Evolutionary conservation across 1,140 invertebrate species (phyloP).

Genomic region (Drosophila setifemur): DNA sequence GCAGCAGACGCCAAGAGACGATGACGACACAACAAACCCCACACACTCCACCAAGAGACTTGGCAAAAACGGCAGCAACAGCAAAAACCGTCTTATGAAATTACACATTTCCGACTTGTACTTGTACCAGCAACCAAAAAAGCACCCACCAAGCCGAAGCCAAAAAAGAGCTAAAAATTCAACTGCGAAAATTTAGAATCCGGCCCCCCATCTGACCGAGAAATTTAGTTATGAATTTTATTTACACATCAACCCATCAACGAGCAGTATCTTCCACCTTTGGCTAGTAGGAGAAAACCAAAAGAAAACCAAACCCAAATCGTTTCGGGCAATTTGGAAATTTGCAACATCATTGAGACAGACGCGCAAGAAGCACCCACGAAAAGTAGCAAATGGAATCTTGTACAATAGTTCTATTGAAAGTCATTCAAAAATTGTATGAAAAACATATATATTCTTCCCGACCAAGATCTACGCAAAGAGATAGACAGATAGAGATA

Average conservation of each 20-base stretch:
- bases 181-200: constrained; percentile 40
- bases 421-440: constrained; percentile 36
- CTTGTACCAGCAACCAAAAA: constrained; percentile 60
- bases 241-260: constrained; percentile 28
- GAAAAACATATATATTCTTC: background rate
- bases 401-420: constrained; percentile 81
- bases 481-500: constrained; percentile 45
- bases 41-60: constrained; percentile 53
- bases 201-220: constrained; percentile 16
- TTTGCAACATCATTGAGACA: constrained; percentile 76
- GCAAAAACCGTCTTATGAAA: constrained; percentile 76
- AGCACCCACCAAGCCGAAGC: constrained; percentile 49
- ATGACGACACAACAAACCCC: no score
- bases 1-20: constrained; percentile 49
- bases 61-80: constrained; percentile 29
- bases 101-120: constrained; percentile 81
- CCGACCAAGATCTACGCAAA: constrained; percentile 32
- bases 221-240: constrained; percentile 62
- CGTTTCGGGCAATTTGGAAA: constrained; percentile 74
- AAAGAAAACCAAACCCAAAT: constrained; percentile 1
- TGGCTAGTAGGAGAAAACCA: constrained; percentile 35
- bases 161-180: constrained; percentile 58
- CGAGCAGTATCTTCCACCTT: constrained; percentile 37
- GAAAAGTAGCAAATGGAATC: constrained; percentile 79
- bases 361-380: constrained; percentile 46